Conservation (phyloP, 2,113 vertebrate species). For the Brienomyrus longianalis region DNA sequence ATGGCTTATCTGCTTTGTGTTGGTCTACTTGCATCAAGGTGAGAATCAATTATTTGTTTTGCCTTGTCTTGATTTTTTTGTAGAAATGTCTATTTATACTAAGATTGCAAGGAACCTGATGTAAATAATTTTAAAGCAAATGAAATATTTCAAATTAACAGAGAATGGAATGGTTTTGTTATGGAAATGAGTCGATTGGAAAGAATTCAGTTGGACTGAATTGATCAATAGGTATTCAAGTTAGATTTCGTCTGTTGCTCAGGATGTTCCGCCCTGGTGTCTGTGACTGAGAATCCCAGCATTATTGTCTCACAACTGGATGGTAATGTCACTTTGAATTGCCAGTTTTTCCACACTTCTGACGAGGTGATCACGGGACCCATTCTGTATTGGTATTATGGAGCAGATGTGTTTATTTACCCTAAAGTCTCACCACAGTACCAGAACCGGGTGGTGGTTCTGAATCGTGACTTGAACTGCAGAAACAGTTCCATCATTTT, state of each 20-base stretch:
- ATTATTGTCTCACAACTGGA: slow-evolving; percentile 28
- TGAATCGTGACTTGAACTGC: background rate
- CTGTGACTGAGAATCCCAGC: slow-evolving; percentile 34
- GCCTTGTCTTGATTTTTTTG: background rate
- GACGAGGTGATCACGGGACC: slow-evolving; percentile 7
- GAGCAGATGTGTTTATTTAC: background rate
- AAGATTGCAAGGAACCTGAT: background rate
- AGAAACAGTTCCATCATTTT: slow-evolving; percentile 34
- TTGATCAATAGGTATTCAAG: background rate
- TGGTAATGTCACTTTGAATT: slow-evolving; percentile 24
- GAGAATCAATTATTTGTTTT: slow-evolving; percentile 3
- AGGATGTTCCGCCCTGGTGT: slow-evolving; percentile 27
- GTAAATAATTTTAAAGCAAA: background rate
- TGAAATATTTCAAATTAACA: background rate
- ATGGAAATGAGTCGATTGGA: background rate
- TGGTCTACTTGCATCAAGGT: slow-evolving; percentile 37
- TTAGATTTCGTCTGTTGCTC: background rate
- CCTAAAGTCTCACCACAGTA: background rate
- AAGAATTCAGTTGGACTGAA: background rate
- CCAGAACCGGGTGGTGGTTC: slow-evolving; percentile 8
- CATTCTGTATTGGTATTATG: slow-evolving; percentile 39
- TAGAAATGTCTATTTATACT: background rate
- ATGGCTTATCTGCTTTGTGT: slow-evolving; percentile 5
- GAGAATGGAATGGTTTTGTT: background rate
- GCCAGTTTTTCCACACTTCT: slow-evolving; percentile 26